These are phyloP conservation scores for Lacanobia oleracea DNA, from an alignment of 2,888 invertebrate genomes.

Conservation along the genomic window DNA sequence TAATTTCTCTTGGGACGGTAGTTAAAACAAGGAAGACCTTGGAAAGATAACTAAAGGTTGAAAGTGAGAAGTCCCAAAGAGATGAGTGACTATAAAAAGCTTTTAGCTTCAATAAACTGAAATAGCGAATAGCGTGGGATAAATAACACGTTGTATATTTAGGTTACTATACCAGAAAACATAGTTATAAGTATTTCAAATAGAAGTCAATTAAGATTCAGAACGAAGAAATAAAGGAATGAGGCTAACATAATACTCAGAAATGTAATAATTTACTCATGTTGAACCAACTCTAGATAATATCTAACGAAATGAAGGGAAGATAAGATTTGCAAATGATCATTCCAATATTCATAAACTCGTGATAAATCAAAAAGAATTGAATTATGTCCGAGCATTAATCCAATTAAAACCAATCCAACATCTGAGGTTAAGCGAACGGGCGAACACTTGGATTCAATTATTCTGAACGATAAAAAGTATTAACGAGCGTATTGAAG, in stretches of 20 bases:
- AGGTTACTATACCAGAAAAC: not conserved
- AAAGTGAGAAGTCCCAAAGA: conserved; percentile 1
- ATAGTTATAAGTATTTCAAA: not conserved
- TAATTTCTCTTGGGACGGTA: conserved; percentile 55
- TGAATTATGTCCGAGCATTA: conserved; percentile 52
- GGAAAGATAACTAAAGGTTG: not conserved
- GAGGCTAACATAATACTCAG: not conserved
- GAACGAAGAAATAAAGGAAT: not conserved
- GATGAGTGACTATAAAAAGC: not conserved
- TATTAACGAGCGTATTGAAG: conserved; percentile 39
- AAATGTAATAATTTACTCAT: conserved; percentile 2
- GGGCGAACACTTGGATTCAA: conserved; percentile 48
- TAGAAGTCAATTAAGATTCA: not conserved
- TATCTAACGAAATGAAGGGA: not conserved
- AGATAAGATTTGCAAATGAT: conserved; percentile 30
- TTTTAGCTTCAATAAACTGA: not conserved
- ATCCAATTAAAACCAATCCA: conserved; percentile 61
- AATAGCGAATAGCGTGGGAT: not conserved
- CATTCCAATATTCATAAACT: conserved; percentile 57
- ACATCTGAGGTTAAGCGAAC: conserved; percentile 37
- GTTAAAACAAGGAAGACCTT: conserved; percentile 32
- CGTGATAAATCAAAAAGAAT: conserved; percentile 52
- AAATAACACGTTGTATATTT: not conserved
- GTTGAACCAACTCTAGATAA: not conserved
- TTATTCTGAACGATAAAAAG: conserved; percentile 57